A percentile compares a stretch with the other conserved stretches of the same genome.
Conservation (phyloP, 1,140 invertebrate genomes). For the Lordiphosa collinella region DNA sequence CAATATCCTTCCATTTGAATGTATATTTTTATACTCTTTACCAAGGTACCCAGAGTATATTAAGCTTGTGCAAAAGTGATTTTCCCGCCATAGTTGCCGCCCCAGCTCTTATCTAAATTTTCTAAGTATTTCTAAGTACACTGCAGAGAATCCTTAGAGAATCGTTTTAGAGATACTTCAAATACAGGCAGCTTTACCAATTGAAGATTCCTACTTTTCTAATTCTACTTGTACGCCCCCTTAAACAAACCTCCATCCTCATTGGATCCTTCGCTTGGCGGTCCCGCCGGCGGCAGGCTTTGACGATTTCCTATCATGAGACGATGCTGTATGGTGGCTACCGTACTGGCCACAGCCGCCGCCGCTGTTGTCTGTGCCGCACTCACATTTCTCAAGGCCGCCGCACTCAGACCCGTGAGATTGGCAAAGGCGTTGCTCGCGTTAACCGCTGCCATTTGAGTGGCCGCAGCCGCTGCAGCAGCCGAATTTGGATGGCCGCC, state of each 20-base stretch:
- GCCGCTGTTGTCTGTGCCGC: slow-evolving; percentile 72
- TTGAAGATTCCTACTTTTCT: no score
- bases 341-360: slow-evolving; percentile 70
- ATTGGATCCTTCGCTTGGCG: slow-evolving; percentile 82
- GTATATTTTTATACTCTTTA: no score
- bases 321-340: slow-evolving; percentile 75
- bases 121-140: no score
- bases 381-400: slow-evolving; percentile 69
- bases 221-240: no score
- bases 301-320: slow-evolving; percentile 77
- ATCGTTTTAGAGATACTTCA: no score
- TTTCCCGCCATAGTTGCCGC: no score
- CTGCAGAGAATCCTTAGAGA: no score
- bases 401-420: slow-evolving; percentile 74
- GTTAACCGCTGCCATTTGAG: slow-evolving; percentile 71
- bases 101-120: no score
- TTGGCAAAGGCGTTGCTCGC: slow-evolving; percentile 78
- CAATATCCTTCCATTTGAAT: no score
- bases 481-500: slow-evolving; percentile 45
- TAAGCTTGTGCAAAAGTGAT: no score
- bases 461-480: slow-evolving; percentile 65
- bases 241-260: slow-evolving; percentile 82
- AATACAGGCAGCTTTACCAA: no score
- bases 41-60: no score
- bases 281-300: slow-evolving; percentile 69